These are phyloP conservation scores for Nannobrachium achirus DNA, from an alignment of 2,113 vertebrate genomes.

Conservation along the genomic window DNA sequence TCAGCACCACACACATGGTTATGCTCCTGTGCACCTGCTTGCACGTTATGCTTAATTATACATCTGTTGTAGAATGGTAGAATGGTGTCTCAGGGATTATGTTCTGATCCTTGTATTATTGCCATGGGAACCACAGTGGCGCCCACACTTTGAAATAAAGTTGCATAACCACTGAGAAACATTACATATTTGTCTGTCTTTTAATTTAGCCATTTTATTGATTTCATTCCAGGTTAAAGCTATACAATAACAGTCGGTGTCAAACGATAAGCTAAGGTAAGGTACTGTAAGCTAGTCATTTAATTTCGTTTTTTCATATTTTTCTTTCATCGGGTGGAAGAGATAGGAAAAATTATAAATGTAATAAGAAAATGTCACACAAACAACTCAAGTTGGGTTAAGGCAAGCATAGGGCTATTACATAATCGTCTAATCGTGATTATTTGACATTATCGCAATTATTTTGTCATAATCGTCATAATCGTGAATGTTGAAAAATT, in stretches of 20 bases:
- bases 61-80: neutral
- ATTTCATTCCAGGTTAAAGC: neutral
- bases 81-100: slow-evolving; percentile 97
- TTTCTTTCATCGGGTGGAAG: neutral
- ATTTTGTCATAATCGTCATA: too few relatives aligned
- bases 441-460: too few relatives aligned
- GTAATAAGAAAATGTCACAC: too few relatives aligned
- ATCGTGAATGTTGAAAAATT: too few relatives aligned
- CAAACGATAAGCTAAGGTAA: neutral
- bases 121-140: slow-evolving; percentile 80
- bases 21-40: slow-evolving; percentile 6
- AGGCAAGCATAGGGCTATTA: too few relatives aligned
- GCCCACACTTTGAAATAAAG: slow-evolving; percentile 87
- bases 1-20: neutral
- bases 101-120: slow-evolving; percentile 82
- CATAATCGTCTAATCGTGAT: too few relatives aligned
- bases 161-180: slow-evolving; percentile 83
- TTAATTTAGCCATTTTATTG: slow-evolving; percentile 26
- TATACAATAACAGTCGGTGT: neutral
- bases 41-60: neutral
- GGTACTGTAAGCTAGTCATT: neutral
- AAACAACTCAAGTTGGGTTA: too few relatives aligned
- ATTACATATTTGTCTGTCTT: slow-evolving; percentile 33
- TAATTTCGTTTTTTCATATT: too few relatives aligned
- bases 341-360: neutral